Evolutionary conservation across 2,797 vertebrate species (phyloP).

Genomic region (Coranthus polyacanthus): DNA sequence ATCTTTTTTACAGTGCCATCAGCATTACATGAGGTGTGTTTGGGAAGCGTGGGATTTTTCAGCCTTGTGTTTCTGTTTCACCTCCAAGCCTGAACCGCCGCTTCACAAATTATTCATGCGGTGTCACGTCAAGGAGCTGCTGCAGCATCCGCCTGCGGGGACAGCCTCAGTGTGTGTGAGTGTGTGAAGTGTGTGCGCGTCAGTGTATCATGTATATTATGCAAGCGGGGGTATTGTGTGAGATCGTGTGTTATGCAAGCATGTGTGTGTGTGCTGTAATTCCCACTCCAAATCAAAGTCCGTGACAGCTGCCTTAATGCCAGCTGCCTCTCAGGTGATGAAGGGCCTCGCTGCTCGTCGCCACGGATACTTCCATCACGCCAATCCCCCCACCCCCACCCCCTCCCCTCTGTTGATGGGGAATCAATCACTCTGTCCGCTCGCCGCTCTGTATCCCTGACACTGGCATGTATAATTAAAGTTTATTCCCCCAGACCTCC

Average conservation of each 20-base stretch:
- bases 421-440: constrained; percentile 76
- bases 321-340: constrained; percentile 77
- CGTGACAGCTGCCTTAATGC: constrained; percentile 81
- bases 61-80: constrained; percentile 62
- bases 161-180: constrained; percentile 43
- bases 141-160: constrained; percentile 67
- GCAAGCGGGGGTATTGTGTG: constrained; percentile 58
- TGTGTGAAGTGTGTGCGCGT: constrained; percentile 20
- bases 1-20: constrained; percentile 27
- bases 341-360: constrained; percentile 61
- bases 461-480: constrained; percentile 80
- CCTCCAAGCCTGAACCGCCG: constrained; percentile 58
- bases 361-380: constrained; percentile 67
- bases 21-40: constrained; percentile 66
- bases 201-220: constrained; percentile 57
- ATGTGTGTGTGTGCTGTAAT: constrained; percentile 62
- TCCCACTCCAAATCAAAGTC: constrained; percentile 84
- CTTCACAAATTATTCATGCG: constrained; percentile 79
- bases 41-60: constrained; percentile 67
- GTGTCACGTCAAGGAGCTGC: constrained; percentile 75
- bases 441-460: constrained; percentile 70
- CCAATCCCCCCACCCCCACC: not conserved
- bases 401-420: constrained; percentile 32
- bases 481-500: constrained; percentile 76
- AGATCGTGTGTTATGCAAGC: constrained; percentile 59